Conservation (phyloP, 1,140 invertebrate species). For the Drosophila littoralis region DNA sequence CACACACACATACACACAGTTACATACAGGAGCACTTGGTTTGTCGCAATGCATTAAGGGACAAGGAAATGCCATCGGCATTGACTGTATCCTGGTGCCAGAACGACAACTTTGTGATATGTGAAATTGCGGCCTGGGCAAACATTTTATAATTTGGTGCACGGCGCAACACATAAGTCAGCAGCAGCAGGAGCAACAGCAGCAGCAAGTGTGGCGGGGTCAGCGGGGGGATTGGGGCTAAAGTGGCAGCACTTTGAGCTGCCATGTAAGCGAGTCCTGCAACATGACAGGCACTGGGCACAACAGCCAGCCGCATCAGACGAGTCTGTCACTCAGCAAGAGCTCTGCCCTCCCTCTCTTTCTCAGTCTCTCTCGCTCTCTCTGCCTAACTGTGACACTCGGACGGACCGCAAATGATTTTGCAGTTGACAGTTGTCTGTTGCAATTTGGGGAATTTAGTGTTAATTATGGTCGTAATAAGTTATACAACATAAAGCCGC, state of each 20-base stretch:
- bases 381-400: constrained; percentile 13
- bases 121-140: constrained; percentile 63
- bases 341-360: not conserved
- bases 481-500: constrained; percentile 62
- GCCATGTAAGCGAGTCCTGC: constrained; percentile 55
- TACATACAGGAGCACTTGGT: constrained; percentile 1
- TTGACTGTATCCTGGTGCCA: constrained; percentile 38
- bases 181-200: constrained; percentile 10
- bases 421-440: constrained; percentile 75
- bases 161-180: constrained; percentile 72
- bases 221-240: constrained; percentile 14
- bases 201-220: not conserved
- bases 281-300: constrained; percentile 53
- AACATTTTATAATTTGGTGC: constrained; percentile 77
- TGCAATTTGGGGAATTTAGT: constrained; percentile 75
- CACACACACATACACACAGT: not conserved
- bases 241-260: constrained; percentile 34
- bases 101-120: constrained; percentile 66
- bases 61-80: constrained; percentile 44
- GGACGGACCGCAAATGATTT: constrained; percentile 67
- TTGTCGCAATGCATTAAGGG: constrained; percentile 43
- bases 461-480: constrained; percentile 77
- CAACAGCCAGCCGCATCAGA: constrained; percentile 43
- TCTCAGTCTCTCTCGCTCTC: not conserved
- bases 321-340: constrained; percentile 45